These are phyloP conservation scores for Spodoptera littoralis DNA, from an alignment of 2,888 invertebrate genomes.

Conservation along the genomic window DNA sequence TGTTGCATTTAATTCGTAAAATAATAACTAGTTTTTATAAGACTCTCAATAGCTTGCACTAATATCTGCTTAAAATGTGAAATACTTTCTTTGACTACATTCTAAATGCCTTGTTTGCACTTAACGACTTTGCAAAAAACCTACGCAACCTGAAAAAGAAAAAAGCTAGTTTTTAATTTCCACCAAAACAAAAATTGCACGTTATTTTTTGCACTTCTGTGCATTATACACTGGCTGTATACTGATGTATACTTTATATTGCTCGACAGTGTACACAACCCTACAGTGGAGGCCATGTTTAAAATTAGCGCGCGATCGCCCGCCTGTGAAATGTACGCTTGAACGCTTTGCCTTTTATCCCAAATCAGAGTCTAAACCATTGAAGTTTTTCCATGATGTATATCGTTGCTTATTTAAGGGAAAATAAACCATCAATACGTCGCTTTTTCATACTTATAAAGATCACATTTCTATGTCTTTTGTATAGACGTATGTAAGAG, in stretches of 20 bases:
- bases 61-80: too few relatives aligned
- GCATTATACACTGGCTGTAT: conserved; percentile 8
- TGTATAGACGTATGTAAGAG: too few relatives aligned
- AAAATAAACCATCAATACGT: conserved; percentile 21
- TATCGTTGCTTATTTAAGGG: conserved; percentile 50
- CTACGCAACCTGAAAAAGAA: background rate
- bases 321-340: conserved; percentile 64
- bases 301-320: conserved; percentile 71
- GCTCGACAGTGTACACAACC: conserved; percentile 46
- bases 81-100: too few relatives aligned
- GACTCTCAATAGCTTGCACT: too few relatives aligned
- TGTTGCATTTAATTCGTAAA: too few relatives aligned
- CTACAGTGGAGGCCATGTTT: conserved; percentile 53
- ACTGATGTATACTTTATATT: conserved; percentile 30
- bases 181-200: conserved; percentile 22
- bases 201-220: conserved; percentile 7
- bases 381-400: conserved; percentile 48
- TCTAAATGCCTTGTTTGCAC: background rate
- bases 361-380: conserved; percentile 63
- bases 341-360: conserved; percentile 74
- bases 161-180: background rate
- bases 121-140: conserved; percentile 8
- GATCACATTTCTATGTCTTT: conserved; percentile 18
- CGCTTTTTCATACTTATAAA: conserved; percentile 30
- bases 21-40: too few relatives aligned